phyloP scores from a whole-genome alignment of 1,140 invertebrate species.

The Drosophila guanche region DNA sequence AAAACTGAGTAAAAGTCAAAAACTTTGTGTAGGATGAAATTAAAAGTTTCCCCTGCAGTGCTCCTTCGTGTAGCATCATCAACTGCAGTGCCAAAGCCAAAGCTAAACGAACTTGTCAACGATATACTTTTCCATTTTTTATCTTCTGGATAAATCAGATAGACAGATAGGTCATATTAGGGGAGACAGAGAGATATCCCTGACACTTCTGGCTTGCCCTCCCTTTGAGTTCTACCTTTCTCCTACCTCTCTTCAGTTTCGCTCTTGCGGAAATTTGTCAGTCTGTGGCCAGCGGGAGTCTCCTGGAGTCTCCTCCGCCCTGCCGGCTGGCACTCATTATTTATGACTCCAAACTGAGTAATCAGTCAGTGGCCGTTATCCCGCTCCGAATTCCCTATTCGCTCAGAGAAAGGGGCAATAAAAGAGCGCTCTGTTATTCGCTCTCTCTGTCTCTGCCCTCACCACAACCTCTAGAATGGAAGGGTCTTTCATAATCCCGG shows the following conservation, averaged over 20 bases:
- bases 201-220: too few relatives aligned
- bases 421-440: not conserved
- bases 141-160: conserved; percentile 45
- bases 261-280: conserved; percentile 29
- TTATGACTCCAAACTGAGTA: conserved; percentile 45
- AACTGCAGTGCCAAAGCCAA: too few relatives aligned
- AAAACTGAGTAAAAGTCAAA: conserved; percentile 44
- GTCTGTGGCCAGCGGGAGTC: conserved; percentile 30
- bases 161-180: not conserved
- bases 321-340: conserved; percentile 29
- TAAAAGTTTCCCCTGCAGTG: conserved; percentile 37
- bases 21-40: conserved; percentile 58
- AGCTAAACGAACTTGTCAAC: conserved; percentile 57
- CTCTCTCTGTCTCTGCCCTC: too few relatives aligned
- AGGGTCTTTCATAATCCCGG: conserved; percentile 68
- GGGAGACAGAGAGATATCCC: not conserved
- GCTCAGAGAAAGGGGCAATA: not conserved
- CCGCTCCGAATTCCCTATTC: too few relatives aligned
- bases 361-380: conserved; percentile 36
- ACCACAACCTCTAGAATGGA: conserved; percentile 10
- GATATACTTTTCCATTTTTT: conserved; percentile 42
- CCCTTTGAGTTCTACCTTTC: not conserved
- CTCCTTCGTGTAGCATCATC: too few relatives aligned
- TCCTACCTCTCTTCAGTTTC: not conserved
- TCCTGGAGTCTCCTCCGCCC: conserved; percentile 8